Percentiles rank a stretch among this genome's conserved stretches.
Conservation (phyloP, 2,888 invertebrate genomes). For the Chaetoderma sp. region DNA sequence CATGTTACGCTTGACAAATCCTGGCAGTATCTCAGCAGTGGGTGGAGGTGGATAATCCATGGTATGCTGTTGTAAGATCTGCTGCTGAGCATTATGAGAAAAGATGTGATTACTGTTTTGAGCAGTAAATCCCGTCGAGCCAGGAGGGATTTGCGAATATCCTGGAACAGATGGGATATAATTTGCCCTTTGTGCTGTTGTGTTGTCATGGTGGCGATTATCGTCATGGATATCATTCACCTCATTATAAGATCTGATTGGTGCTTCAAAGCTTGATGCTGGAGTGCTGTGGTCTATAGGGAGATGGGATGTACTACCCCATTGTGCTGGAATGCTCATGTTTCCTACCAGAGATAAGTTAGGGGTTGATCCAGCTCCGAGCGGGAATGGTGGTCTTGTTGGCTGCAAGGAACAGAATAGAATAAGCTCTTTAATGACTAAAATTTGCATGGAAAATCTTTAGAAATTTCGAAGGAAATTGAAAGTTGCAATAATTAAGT, state of each 20-base stretch:
- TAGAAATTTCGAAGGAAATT: too few species aligned
- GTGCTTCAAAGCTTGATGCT: conserved; percentile 23
- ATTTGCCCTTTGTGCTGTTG: conserved; percentile 31
- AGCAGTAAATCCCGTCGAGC: not conserved
- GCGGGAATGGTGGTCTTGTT: conserved; percentile 55
- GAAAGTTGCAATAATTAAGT: too few species aligned
- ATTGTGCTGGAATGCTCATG: conserved; percentile 52
- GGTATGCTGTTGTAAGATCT: conserved; percentile 18
- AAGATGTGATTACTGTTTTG: not conserved
- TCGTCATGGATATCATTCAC: conserved; percentile 36
- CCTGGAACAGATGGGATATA: conserved; percentile 25
- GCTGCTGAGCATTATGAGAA: conserved; percentile 8
- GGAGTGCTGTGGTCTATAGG: conserved; percentile 55
- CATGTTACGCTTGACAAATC: conserved; percentile 34
- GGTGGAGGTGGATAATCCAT: conserved; percentile 19
- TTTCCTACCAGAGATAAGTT: conserved; percentile 50
- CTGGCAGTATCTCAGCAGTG: conserved; percentile 8
- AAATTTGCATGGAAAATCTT: not conserved
- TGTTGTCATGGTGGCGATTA: not conserved
- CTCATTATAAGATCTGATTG: not conserved
- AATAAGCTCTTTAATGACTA: not conserved
- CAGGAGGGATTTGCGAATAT: conserved; percentile 9
- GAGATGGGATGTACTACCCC: conserved; percentile 57
- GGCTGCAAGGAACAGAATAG: conserved; percentile 52
- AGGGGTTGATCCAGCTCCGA: conserved; percentile 55